phyloP scores from a whole-genome alignment of 2,888 invertebrate species.

The Synergus gifuensis region DNA sequence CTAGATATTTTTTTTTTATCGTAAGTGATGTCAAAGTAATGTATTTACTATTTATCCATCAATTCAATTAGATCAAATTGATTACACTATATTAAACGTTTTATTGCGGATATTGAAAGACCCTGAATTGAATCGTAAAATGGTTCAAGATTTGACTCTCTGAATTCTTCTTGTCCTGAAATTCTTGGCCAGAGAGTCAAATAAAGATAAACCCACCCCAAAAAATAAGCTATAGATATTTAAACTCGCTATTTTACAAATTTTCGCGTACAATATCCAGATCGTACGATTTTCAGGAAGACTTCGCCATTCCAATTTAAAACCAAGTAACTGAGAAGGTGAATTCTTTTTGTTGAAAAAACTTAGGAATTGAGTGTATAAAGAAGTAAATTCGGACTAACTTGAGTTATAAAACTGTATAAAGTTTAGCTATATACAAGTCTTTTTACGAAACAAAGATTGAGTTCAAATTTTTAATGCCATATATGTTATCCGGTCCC shows the following conservation, averaged over 20 bases:
- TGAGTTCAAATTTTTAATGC: background rate
- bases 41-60: background rate
- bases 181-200: background rate
- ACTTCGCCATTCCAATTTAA: constrained; percentile 14
- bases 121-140: constrained; percentile 3
- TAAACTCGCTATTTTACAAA: background rate
- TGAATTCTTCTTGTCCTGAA: background rate
- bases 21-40: no score
- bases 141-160: background rate
- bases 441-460: background rate
- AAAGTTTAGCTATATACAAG: constrained; percentile 28
- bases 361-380: background rate
- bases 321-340: background rate
- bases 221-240: background rate
- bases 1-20: background rate
- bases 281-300: constrained; percentile 20
- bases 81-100: background rate
- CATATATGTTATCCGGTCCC: no score
- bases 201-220: constrained; percentile 13
- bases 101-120: background rate
- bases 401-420: background rate
- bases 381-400: background rate
- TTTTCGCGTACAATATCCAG: background rate
- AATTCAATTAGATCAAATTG: background rate
- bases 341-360: background rate